Evolutionary conservation across 92 coral and sea anemone species (phyloP), one percentile per base, ranked within the genome.

Genomic region (Umimayanthus chanpuru): DNA sequence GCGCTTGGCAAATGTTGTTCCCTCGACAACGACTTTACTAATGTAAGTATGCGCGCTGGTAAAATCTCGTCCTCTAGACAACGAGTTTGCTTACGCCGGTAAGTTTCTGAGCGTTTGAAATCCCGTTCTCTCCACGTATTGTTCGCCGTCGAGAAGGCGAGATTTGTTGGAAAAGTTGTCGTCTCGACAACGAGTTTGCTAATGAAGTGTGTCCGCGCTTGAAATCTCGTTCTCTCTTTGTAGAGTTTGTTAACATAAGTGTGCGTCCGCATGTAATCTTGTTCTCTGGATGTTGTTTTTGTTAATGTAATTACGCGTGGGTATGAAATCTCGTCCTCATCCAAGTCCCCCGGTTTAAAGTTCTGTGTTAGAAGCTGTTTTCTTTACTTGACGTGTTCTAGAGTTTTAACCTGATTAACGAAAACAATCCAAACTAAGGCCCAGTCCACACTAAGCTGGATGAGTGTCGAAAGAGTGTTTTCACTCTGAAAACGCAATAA

Each of bases 81-180:
- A 64, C 70, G 70, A 64, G 70, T 64, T 64, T 64, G 70, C 70
- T 64, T 64, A 64, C 70, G 70, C 70, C 70, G 70, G 70, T 64
- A 64, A 64, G 70, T 64, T 0, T 64, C 70, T 64, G 70, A 64
- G 70, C 70, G 70, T 0, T 64, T 64, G 70, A 64, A 64, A 64
- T 64, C 70, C 0, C 70, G 0, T 64, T 64, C 70, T 64, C 70
- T 64, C 70, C 70, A 64, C 70, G 70, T 64, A 64, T 64, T 64
- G 70, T 64, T 64, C 70, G 70, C 70, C 70, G 70, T 64, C 70
- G 70, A 64, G 70, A 64, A 64, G 70, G 70, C 70, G 70, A 64
- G 70, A 64, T 64, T 64, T 64, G 70, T 64, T 64, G 70, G 0
- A 64, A 64, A 64, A 64, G 70, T 64, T 64, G 70, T 64, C 70